These are phyloP conservation scores for Erethizon dorsatum DNA, from an alignment of 2,797 vertebrate genomes.

Conservation along the genomic window DNA sequence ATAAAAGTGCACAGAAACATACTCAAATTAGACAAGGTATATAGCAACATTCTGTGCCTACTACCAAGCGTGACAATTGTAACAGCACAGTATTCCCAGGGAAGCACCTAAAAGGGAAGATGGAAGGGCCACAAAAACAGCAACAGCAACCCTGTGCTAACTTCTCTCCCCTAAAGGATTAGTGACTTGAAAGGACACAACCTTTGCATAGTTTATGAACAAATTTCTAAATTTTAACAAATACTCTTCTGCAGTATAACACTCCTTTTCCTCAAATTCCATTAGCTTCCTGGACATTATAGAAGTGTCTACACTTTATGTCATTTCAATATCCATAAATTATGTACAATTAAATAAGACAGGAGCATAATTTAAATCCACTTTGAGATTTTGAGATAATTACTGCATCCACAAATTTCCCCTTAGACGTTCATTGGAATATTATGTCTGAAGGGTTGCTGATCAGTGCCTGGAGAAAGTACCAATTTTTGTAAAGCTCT, in stretches of 20 bases:
- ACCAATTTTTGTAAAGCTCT: not conserved
- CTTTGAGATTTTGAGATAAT: not conserved
- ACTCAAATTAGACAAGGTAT: not conserved
- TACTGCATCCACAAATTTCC: not conserved
- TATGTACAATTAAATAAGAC: not conserved
- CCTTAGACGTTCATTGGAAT: not conserved
- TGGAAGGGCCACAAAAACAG: no score
- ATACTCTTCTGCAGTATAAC: not conserved
- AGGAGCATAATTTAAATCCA: constrained; percentile 6
- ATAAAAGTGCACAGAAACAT: not conserved
- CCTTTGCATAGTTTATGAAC: not conserved
- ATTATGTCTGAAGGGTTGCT: not conserved
- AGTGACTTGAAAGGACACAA: not conserved
- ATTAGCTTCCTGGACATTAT: not conserved
- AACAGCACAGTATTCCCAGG: not conserved
- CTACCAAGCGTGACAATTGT: not conserved
- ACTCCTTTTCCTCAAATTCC: not conserved
- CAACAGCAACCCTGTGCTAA: not conserved
- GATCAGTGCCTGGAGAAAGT: not conserved
- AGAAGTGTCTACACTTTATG: not conserved
- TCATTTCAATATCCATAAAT: not conserved
- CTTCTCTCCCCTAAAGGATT: not conserved
- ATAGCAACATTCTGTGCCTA: not conserved
- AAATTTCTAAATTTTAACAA: not conserved
- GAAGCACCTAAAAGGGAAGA: not conserved